A percentile compares a stretch with the other conserved stretches of the same genome.
Conservation (phyloP, 2,888 invertebrate genomes). For the Bruchidius siliquastri region DNA sequence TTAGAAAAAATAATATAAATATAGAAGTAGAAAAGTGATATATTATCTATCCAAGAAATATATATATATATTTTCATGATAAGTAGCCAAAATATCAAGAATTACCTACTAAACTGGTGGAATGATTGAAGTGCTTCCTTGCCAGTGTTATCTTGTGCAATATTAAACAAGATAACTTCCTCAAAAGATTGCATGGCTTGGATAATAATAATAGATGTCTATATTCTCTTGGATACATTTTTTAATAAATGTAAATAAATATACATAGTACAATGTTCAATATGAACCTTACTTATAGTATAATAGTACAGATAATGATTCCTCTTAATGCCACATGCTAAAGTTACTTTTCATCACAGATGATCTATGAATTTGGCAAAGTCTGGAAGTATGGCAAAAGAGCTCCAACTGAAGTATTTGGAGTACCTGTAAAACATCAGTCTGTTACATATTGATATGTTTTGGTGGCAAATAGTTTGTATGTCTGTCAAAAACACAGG, state of each 20-base stretch:
- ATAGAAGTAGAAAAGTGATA: neutral
- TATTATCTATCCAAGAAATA: neutral
- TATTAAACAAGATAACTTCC: too few relatives aligned
- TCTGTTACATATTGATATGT: too few relatives aligned
- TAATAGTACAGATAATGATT: neutral
- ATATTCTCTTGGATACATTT: neutral
- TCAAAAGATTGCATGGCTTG: too few relatives aligned
- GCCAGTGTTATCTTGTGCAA: too few relatives aligned
- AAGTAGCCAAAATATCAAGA: too few relatives aligned
- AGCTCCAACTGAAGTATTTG: conserved; percentile 27
- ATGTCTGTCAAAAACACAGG: too few relatives aligned
- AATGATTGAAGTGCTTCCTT: too few relatives aligned
- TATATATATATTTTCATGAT: neutral
- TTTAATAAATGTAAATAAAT: neutral
- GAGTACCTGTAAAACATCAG: conserved; percentile 22
- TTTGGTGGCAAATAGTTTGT: too few relatives aligned
- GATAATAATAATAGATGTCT: neutral
- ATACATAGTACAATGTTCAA: neutral
- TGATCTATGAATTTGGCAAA: conserved; percentile 25
- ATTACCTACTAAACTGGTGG: too few relatives aligned
- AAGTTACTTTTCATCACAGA: conserved; percentile 5
- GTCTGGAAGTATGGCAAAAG: conserved; percentile 37
- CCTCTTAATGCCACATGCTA: neutral
- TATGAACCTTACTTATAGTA: neutral
- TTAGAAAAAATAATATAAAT: neutral